Evolutionary conservation across 2,797 vertebrate genomes (phyloP), one percentile per base, ranked within the genome.

Genomic region (Poliocrania exsul): DNA sequence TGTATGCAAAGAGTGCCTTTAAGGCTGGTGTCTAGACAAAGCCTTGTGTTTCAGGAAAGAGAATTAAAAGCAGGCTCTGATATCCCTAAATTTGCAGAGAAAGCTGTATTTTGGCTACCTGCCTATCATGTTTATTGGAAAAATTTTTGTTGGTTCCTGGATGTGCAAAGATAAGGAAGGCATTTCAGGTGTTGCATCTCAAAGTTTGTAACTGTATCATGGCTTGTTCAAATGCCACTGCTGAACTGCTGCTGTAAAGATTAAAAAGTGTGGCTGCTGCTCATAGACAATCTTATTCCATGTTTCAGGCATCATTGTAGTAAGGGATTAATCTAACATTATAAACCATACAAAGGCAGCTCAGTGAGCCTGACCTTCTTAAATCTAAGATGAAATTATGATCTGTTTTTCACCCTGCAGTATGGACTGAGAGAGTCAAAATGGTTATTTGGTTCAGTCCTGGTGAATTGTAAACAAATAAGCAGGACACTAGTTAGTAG

Each of bases 11-110:
- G 61, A 73, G 46, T 5, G 82, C 91, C 80, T 88, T 90, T 90
- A 86, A 95, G 88, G 91, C 70, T 91, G 67, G n/a, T 81, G 93
- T 94, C 93, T 95, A 96, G 95, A 96, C 92, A 64, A 56, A 64
- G 66, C 60, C 89, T 70, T 86, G 60, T 71, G 42, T 94, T 90
- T 81, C 58, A 35, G 73, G 47, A 77, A 56, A 75, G 53, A 16
- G 64, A 90, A 67, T 94, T 66, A 87, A 90, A 88, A 84, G 35
- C 51, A 74, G 60, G 13, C 66, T 83, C 70, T 77, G 38, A 67
- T 92, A 79, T 46, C 40, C 16, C 58, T 84, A n/a, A 58, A 74
- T 92, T 90, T 90, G 31, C 42, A 47, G 62, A 67, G 42, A 33
- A 49, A 18, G n/a, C 21, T 81, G 67, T 46, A 15, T 89, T 90